A percentile compares a stretch with the other conserved stretches of the same genome.
These are phyloP conservation scores for Sarcophaga carnaria DNA, from an alignment of 2,888 invertebrate genomes.

Conservation along the genomic window DNA sequence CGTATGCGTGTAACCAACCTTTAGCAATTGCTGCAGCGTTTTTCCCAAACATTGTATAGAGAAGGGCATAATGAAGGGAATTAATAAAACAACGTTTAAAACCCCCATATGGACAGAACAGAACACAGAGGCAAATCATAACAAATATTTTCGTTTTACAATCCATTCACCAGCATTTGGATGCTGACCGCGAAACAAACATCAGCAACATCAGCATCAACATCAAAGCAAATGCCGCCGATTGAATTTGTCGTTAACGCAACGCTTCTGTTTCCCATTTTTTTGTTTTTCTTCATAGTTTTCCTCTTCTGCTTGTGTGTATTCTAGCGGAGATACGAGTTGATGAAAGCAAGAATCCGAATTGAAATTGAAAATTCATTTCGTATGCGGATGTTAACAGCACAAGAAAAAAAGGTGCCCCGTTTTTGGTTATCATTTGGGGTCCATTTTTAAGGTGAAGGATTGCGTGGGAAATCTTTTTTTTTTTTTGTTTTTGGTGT, in stretches of 20 bases:
- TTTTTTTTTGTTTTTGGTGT: not conserved
- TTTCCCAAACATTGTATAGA: no score
- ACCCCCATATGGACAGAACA: constrained; percentile 21
- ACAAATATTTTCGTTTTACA: constrained; percentile 79
- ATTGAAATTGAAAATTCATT: constrained; percentile 1
- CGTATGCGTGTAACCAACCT: no score
- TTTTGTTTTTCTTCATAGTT: not conserved
- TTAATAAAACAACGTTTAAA: no score
- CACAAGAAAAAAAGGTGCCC: constrained; percentile 52
- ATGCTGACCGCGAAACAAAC: constrained; percentile 69
- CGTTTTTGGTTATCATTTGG: constrained; percentile 70
- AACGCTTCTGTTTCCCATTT: constrained; percentile 78
- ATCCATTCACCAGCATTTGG: constrained; percentile 67
- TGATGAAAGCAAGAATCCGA: no score
- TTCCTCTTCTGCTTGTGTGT: no score
- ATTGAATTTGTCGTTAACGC: constrained; percentile 75
- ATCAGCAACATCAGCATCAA: not conserved
- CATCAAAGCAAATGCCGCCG: constrained; percentile 55
- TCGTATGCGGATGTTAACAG: constrained; percentile 50
- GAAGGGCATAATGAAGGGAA: no score
- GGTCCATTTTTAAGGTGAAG: constrained; percentile 60
- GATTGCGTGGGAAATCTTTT: constrained; percentile 75
- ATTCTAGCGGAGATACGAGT: no score
- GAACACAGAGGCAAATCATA: constrained; percentile 78
- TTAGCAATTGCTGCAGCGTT: no score